Evolutionary conservation across 2,797 vertebrate genomes (phyloP).

Genomic region (Gymnoscopelus microlampas): DNA sequence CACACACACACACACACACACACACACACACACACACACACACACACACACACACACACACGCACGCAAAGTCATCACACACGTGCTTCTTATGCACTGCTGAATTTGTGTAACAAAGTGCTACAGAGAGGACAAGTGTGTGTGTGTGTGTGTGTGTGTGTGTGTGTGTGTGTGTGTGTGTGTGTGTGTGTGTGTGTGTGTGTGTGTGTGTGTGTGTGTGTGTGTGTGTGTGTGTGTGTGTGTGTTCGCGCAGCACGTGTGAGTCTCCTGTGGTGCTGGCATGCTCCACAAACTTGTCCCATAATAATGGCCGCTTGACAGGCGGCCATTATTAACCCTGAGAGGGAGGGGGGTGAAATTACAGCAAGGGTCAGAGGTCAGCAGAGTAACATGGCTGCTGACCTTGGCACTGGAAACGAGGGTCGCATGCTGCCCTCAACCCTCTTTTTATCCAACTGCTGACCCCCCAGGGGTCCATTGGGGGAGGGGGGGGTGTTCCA

Average conservation of each 20-base stretch:
- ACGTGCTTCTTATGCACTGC: no score
- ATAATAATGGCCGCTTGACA: no score
- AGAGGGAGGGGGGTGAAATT: conserved; percentile 57
- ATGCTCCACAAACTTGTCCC: conserved; percentile 8
- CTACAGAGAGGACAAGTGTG: not conserved
- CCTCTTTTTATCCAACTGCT: conserved; percentile 11
- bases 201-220: not conserved
- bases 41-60: not conserved
- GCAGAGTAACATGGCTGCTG: conserved; percentile 59
- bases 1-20: conserved; percentile 13
- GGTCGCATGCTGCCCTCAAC: conserved; percentile 14
- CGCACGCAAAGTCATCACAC: no score
- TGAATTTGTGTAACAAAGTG: no score
- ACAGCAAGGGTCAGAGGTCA: conserved; percentile 59
- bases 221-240: not conserved
- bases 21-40: not conserved
- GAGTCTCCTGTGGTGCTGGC: conserved; percentile 23
- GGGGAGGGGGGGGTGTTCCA: no score
- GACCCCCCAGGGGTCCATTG: no score
- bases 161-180: not conserved
- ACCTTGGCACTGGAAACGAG: conserved; percentile 44
- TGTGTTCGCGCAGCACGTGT: no score
- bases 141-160: not conserved
- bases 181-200: not conserved
- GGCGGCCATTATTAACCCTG: no score